Conservation (phyloP, 2,888 invertebrate species). For the Lordiphosa fenestrarum region DNA sequence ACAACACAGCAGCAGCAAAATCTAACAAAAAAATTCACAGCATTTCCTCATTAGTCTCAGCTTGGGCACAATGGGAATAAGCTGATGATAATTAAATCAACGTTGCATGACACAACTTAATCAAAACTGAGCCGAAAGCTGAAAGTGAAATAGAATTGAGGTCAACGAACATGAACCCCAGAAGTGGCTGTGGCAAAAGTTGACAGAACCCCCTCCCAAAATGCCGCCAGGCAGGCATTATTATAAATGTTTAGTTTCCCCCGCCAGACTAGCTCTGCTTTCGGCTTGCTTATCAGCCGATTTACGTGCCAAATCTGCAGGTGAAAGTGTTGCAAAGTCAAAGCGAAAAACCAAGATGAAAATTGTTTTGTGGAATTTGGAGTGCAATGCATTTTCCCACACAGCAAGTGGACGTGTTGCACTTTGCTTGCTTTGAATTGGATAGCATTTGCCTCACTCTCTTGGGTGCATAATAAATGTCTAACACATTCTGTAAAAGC, state of each 20-base stretch:
- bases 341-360: slow-evolving; percentile 22
- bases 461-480: slow-evolving; percentile 42
- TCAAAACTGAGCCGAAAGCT: slow-evolving; percentile 56
- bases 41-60: slow-evolving; percentile 59
- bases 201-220: slow-evolving; percentile 27
- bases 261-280: slow-evolving; percentile 29
- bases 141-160: slow-evolving; percentile 65
- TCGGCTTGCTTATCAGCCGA: slow-evolving; percentile 52
- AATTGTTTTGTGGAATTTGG: slow-evolving; percentile 7
- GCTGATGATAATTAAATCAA: slow-evolving; percentile 64
- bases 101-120: slow-evolving; percentile 74
- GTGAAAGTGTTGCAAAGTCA: slow-evolving; percentile 67
- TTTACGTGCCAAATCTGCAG: slow-evolving; percentile 70
- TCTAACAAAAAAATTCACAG: slow-evolving; percentile 33
- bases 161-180: slow-evolving; percentile 59
- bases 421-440: slow-evolving; percentile 3
- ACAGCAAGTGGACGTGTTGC: slow-evolving; percentile 36
- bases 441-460: slow-evolving; percentile 1
- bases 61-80: slow-evolving; percentile 50
- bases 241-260: slow-evolving; percentile 46
- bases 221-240: slow-evolving; percentile 20
- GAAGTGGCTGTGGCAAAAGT: slow-evolving; percentile 26
- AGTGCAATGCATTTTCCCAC: slow-evolving; percentile 32
- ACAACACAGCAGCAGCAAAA: slow-evolving; percentile 2
- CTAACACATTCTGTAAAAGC: slow-evolving; percentile 24